Evolutionary conservation across 2,888 invertebrate species (phyloP).

Genomic region (Trissolcus japonicus): DNA sequence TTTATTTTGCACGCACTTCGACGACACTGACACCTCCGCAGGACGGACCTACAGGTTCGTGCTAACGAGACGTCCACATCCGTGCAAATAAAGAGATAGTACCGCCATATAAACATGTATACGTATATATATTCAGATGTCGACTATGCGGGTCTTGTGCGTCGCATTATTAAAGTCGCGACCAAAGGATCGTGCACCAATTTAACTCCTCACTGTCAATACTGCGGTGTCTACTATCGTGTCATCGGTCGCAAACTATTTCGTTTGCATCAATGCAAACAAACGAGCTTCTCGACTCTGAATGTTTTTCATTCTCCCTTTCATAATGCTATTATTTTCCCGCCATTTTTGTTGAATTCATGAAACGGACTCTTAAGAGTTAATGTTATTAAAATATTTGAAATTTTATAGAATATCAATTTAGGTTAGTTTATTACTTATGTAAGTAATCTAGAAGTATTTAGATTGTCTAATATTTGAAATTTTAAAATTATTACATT

Average conservation of each 20-base stretch:
- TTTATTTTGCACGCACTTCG: constrained; percentile 55
- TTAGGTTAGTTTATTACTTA: no score
- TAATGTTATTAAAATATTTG: no score
- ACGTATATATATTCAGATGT: constrained; percentile 42
- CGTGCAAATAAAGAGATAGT: constrained; percentile 58
- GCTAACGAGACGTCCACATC: constrained; percentile 59
- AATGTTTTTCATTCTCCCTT: neutral
- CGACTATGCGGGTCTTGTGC: constrained; percentile 52
- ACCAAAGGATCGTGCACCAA: constrained; percentile 41
- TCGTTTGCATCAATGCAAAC: constrained; percentile 7
- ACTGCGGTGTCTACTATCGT: constrained; percentile 24
- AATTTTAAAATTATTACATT: no score
- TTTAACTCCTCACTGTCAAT: constrained; percentile 46
- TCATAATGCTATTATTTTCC: constrained; percentile 1
- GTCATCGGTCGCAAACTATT: constrained; percentile 28
- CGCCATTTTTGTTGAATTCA: no score
- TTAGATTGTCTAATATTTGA: no score
- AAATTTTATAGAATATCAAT: no score
- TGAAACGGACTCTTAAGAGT: no score
- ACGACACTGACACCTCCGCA: constrained; percentile 48
- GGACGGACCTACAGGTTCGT: constrained; percentile 57
- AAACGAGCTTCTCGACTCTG: neutral
- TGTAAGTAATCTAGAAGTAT: no score
- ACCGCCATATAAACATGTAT: constrained; percentile 45
- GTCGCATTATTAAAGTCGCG: constrained; percentile 46